Conservation (phyloP, 1,140 invertebrate species). For the Drosophila mojavensis region DNA sequence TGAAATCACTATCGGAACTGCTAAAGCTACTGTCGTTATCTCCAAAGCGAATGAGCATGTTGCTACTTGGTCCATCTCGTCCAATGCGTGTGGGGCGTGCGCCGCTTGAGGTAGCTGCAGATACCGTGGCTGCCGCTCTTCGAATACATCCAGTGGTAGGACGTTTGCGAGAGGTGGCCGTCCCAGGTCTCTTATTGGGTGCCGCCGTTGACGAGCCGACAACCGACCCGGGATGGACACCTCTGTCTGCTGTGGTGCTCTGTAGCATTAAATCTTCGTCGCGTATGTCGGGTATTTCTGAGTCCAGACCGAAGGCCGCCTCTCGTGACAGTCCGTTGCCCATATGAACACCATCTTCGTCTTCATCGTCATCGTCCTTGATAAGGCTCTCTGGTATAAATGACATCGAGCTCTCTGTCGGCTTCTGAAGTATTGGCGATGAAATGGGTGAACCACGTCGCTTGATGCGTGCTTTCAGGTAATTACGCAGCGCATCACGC, state of each 20-base stretch:
- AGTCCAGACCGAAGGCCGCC: slow-evolving; percentile 56
- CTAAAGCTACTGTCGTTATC: slow-evolving; percentile 80
- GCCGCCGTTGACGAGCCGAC: not conserved
- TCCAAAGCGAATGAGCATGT: slow-evolving; percentile 54
- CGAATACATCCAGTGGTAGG: slow-evolving; percentile 76
- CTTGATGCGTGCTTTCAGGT: slow-evolving; percentile 69
- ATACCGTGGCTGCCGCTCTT: slow-evolving; percentile 33
- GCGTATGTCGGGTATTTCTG: slow-evolving; percentile 73
- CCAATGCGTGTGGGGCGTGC: slow-evolving; percentile 29
- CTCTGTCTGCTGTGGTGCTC: slow-evolving; percentile 13
- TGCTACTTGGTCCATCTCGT: slow-evolving; percentile 43
- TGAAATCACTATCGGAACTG: slow-evolving; percentile 78
- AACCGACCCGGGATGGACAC: too few relatives aligned
- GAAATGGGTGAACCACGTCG: slow-evolving; percentile 57
- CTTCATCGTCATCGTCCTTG: slow-evolving; percentile 74
- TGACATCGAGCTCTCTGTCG: slow-evolving; percentile 71
- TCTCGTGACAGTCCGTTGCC: not conserved
- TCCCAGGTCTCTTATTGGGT: slow-evolving; percentile 58
- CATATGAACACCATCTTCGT: slow-evolving; percentile 49
- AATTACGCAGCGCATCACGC: slow-evolving; percentile 86
- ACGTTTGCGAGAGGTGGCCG: slow-evolving; percentile 70
- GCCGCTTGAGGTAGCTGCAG: not conserved
- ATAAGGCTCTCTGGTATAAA: slow-evolving; percentile 80
- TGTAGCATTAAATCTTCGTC: slow-evolving; percentile 71
- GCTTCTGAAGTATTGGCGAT: slow-evolving; percentile 72